These are phyloP conservation scores for Chromobotia macracanthus DNA, from an alignment of 2,797 vertebrate species.

Conservation along the genomic window DNA sequence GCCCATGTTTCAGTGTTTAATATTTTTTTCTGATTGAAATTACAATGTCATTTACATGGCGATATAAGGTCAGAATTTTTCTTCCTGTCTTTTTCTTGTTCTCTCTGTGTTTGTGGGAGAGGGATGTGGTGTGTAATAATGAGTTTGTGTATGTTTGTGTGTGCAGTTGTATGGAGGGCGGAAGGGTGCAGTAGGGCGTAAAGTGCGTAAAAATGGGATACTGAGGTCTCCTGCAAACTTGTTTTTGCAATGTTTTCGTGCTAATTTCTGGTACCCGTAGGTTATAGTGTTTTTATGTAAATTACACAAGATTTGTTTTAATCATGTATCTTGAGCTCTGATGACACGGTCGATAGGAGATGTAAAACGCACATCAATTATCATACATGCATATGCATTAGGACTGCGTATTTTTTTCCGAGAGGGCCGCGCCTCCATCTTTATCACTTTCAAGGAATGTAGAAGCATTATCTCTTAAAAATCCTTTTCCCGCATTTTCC, in stretches of 20 bases:
- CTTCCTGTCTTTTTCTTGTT: conserved; percentile 17
- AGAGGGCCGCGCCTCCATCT: conserved; percentile 74
- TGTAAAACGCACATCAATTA: conserved; percentile 67
- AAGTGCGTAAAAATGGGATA: conserved; percentile 77
- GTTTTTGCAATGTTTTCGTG: conserved; percentile 64
- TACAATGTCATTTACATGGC: conserved; percentile 8
- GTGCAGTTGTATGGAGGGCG: conserved; percentile 51
- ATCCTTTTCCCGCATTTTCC: background rate
- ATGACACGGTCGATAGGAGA: conserved; percentile 52
- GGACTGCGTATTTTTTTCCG: conserved; percentile 80
- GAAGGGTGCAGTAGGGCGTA: conserved; percentile 73
- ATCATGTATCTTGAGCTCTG: conserved; percentile 51
- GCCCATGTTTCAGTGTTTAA: background rate
- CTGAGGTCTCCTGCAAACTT: conserved; percentile 78
- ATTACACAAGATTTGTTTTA: conserved; percentile 38
- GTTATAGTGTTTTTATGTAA: conserved; percentile 36
- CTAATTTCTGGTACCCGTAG: conserved; percentile 36
- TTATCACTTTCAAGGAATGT: conserved; percentile 58
- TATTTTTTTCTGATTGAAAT: background rate
- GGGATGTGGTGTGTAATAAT: conserved; percentile 34
- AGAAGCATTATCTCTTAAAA: conserved; percentile 46
- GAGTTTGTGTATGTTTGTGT: conserved; percentile 44
- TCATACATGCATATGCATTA: conserved; percentile 79
- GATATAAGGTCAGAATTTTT: conserved; percentile 15
- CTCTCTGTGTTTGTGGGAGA: conserved; percentile 16